These are phyloP conservation scores for Himalopsyche kuldschensis DNA, from an alignment of 2,888 invertebrate genomes.

Conservation along the genomic window DNA sequence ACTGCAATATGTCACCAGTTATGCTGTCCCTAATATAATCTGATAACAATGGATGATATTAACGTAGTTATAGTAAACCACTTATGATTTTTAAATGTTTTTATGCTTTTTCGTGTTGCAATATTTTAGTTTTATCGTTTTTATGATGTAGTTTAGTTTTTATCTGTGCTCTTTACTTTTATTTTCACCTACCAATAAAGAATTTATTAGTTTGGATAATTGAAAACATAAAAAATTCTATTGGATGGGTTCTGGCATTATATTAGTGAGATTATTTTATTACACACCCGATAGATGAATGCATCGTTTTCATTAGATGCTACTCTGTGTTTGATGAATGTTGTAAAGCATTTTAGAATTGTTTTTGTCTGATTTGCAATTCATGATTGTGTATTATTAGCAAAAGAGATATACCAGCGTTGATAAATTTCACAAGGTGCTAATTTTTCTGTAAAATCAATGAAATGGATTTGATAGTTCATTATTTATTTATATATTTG, in stretches of 20 bases:
- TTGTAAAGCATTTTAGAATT: background rate
- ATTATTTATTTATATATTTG: no score
- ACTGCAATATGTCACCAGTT: no score
- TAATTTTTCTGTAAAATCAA: background rate
- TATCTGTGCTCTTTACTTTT: background rate
- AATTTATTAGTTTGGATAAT: background rate
- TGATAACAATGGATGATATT: background rate
- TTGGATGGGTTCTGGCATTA: background rate
- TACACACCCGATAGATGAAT: background rate
- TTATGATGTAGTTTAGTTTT: background rate
- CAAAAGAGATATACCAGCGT: background rate
- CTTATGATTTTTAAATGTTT: background rate
- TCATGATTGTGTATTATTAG: background rate
- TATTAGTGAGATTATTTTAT: background rate
- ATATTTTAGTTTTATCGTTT: background rate
- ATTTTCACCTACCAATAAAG: background rate
- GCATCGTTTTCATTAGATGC: background rate
- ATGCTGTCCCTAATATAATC: background rate
- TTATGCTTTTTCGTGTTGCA: background rate
- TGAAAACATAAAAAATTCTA: background rate
- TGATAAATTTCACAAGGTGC: background rate
- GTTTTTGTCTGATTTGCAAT: background rate
- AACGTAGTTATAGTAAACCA: background rate
- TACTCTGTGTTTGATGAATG: background rate
- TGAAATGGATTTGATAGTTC: no score